These are phyloP conservation scores for Ceyx cyanopectus DNA, from an alignment of 2,113 vertebrate species.

Conservation along the genomic window DNA sequence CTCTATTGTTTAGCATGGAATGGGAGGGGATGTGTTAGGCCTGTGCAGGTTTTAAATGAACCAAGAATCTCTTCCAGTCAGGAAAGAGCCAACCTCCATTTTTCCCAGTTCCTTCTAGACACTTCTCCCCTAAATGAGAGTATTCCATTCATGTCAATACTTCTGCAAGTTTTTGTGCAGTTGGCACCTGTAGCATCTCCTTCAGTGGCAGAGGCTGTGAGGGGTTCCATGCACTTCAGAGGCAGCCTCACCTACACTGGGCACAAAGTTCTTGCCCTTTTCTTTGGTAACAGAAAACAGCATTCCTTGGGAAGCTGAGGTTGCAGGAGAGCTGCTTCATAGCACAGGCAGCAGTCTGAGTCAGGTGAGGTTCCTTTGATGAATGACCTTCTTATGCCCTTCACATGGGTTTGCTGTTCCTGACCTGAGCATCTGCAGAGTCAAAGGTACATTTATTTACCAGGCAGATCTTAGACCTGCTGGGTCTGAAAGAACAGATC, in stretches of 20 bases:
- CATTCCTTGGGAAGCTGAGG: not conserved
- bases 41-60: constrained; percentile 10
- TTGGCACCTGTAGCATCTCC: not conserved
- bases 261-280: not conserved
- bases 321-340: not conserved
- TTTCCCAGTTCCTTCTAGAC: not conserved
- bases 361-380: not conserved
- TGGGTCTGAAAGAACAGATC: not conserved
- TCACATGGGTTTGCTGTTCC: not conserved
- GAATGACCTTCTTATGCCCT: not conserved
- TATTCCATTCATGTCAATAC: not conserved
- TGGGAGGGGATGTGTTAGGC: not conserved
- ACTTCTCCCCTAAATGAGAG: not conserved
- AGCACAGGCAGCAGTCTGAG: not conserved
- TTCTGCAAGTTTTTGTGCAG: not conserved
- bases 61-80: not conserved
- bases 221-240: not conserved
- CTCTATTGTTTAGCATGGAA: not conserved
- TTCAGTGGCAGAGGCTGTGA: not conserved
- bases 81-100: not conserved
- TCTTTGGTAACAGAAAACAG: not conserved
- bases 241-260: not conserved
- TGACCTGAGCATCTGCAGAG: not conserved
- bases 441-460: not conserved
- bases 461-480: not conserved